Evolutionary conservation across 1,140 invertebrate genomes (phyloP), one percentile per base, ranked within the genome.

Genomic region (Muscidifurax raptorellus): DNA sequence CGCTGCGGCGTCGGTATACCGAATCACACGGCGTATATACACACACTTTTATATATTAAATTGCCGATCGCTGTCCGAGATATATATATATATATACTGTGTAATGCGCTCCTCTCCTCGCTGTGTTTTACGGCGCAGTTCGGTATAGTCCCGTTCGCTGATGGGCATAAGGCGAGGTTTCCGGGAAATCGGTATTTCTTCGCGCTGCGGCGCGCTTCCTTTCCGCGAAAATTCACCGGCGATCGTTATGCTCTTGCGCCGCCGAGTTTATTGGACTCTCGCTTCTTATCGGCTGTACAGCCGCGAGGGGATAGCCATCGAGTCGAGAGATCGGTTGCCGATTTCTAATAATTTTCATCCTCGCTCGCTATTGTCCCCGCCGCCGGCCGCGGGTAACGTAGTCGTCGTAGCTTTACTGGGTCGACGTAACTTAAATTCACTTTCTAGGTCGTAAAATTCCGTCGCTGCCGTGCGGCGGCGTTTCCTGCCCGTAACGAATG

Each of bases 361-460:
- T 59, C 52, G 75, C 40, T 86, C 32, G 6, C 59, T 47, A 44
- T 67, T 76, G 81, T 82, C 72, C 59, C 13, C 32, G 67, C n/a
- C 69, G 80, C 66, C 22, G 28, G 27, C 32, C 59, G 44, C 6
- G 22, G 52, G 18, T 22, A 7, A n/a, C 18, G 18, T 7, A 2
- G 13, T 66, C 80, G 80, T 40, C 83, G 72, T 66, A 47, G 22
- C 82, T 82, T 67, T 67, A 76, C 81, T 82, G 32, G 72, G 72
- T 82, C 81, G 81, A 67, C 52, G 25, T 32, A 81, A 59, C 80
- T 90, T 86, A 89, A 90, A 92, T 92, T 91, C 90, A 91, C 91
- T 93, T 93, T 92, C 92, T 92, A 92, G 88, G 87, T 90, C 90
- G 89, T 93, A 91, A 93, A 93, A 90, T 90, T 86, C 78, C 52